A percentile compares a stretch with the other conserved stretches of the same genome.
phyloP scores from a whole-genome alignment of 2,797 vertebrate genomes.

The Gymnothorax reevesii region DNA sequence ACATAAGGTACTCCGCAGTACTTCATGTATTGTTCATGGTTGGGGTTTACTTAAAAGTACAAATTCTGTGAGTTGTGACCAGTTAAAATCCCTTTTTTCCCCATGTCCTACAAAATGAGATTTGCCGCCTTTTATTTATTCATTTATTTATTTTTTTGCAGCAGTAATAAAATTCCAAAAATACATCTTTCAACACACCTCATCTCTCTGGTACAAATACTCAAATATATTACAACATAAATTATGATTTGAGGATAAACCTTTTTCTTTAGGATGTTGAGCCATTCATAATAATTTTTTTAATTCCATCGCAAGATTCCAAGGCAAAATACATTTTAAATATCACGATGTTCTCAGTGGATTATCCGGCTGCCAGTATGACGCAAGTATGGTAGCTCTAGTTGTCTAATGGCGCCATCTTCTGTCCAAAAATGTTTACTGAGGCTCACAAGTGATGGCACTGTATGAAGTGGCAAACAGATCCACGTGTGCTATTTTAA shows the following conservation, averaged over 20 bases:
- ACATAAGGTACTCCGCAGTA: background rate
- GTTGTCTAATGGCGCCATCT: conserved; percentile 28
- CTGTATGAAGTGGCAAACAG: background rate
- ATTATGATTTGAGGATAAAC: too few relatives aligned
- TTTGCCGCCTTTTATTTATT: background rate
- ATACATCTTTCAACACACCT: conserved; percentile 18
- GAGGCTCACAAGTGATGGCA: background rate
- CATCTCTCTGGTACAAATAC: background rate
- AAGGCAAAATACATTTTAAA: background rate
- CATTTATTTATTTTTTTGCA: background rate
- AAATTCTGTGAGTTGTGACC: background rate
- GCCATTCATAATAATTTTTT: background rate
- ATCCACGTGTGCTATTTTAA: background rate
- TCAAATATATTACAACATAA: too few relatives aligned
- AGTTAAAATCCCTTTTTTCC: conserved; percentile 15
- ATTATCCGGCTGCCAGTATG: background rate
- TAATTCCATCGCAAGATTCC: background rate
- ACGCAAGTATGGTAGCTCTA: background rate
- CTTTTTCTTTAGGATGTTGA: too few relatives aligned
- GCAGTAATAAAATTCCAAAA: background rate
- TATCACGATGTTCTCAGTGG: too few relatives aligned
- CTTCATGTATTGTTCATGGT: background rate
- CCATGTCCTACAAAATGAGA: background rate
- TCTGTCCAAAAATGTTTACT: conserved; percentile 10
- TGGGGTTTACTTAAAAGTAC: background rate